Conservation (phyloP, 2,888 invertebrate genomes). For the Lepas anatifera region DNA sequence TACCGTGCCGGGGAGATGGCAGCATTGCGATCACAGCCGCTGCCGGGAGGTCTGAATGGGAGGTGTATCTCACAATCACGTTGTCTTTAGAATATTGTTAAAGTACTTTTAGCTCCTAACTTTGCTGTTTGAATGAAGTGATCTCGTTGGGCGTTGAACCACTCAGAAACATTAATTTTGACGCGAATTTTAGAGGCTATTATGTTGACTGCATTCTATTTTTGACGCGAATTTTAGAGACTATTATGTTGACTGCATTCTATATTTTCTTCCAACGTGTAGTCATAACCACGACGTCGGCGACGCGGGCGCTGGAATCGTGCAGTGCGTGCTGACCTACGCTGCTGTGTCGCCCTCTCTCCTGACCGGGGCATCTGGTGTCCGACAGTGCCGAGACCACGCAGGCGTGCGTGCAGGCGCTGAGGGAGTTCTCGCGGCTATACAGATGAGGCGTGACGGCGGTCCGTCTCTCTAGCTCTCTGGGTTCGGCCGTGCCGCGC, state of each 20-base stretch:
- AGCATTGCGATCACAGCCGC: too few relatives aligned
- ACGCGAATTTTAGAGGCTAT: not conserved
- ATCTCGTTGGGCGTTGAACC: not conserved
- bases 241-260: not conserved
- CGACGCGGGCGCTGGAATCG: too few relatives aligned
- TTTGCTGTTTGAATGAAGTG: not conserved
- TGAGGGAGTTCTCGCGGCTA: conserved; percentile 72
- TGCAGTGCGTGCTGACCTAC: too few relatives aligned
- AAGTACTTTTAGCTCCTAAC: conserved; percentile 13
- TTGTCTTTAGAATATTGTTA: conserved; percentile 17
- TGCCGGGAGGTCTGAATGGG: too few relatives aligned
- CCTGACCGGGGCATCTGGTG: conserved; percentile 24
- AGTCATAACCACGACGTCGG: too few relatives aligned
- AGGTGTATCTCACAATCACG: too few relatives aligned
- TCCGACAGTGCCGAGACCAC: conserved; percentile 56
- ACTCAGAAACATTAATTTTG: not conserved
- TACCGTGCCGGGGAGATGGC: too few relatives aligned
- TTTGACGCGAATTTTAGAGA: conserved; percentile 14
- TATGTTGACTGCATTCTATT: not conserved
- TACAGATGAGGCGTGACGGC: conserved; percentile 53
- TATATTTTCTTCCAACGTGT: too few relatives aligned
- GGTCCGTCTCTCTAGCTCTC: too few relatives aligned
- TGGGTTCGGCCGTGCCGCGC: too few relatives aligned
- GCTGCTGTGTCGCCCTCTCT: too few relatives aligned
- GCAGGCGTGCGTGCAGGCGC: conserved; percentile 61